Evolutionary conservation across 2,797 vertebrate genomes (phyloP), one percentile per base, ranked within the genome.

Genomic region (Lateolabrax maculatus): DNA sequence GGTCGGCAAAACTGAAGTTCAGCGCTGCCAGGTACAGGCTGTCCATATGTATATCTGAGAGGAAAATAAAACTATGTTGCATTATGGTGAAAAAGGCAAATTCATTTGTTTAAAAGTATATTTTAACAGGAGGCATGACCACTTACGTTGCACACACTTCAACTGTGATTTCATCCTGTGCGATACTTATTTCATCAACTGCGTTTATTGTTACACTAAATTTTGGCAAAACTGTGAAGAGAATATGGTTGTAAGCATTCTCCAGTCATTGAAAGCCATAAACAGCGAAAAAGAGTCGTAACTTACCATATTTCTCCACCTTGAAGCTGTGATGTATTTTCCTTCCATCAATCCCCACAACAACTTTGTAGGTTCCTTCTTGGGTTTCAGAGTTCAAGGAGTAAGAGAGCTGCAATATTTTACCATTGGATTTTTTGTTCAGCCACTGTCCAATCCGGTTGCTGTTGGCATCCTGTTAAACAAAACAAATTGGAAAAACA

Each of bases 361-460:
- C 83, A 53, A 95, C 61, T 21, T 9, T 43, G 39, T 95, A 95
- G 3, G 21, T 46, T 75, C 94, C 94, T 44, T 81, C 10, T 0
- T 2, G 62, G 12, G 91, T 92, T 71, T 94, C 93, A 37, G 93
- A 84, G 84, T 92, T 95, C 84, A 96, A 75, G 2, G 84, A 19
- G 65, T 93, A 86, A 46, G 93, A 95, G 29, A 90, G 90, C 62
- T 96, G 92, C 80, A 94, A 37, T 19, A 96, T 94, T 86, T 87
- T 93, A 68, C 81, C 56, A 13, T 65, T 5, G 0, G 93, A 88
- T 2, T 72, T 87, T 25, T 89, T 5, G 6, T 95, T 93, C 41
- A 93, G 55, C 96, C 96, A 96, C 77, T 95, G 95, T n/a, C 87
- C 94, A 78, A 96, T 94, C 39, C 86, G 83, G 82, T 95, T 95